Percentiles rank a stretch among this genome's conserved stretches.
Conservation (phyloP, 2,888 invertebrate genomes). For the Petrolisthes cinctipes region DNA sequence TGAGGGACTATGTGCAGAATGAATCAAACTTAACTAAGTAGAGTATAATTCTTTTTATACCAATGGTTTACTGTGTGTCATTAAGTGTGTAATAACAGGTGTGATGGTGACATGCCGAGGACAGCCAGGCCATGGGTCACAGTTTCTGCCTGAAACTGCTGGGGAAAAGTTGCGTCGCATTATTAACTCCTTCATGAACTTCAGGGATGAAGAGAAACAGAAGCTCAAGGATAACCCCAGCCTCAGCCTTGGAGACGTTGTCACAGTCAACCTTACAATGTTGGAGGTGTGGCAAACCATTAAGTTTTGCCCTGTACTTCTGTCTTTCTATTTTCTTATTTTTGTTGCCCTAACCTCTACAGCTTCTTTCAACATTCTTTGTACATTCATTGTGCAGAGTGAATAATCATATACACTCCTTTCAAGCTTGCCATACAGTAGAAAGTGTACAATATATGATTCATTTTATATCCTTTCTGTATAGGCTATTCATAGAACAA, state of each 20-base stretch:
- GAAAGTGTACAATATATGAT: no score
- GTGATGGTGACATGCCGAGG: conserved; percentile 80
- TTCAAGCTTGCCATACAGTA: no score
- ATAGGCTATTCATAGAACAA: no score
- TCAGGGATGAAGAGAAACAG: conserved; percentile 77
- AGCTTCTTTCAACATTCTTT: not conserved
- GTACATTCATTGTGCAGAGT: not conserved
- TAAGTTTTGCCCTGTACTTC: not conserved
- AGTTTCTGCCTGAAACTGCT: conserved; percentile 83
- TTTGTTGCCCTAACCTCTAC: not conserved
- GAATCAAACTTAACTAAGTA: no score
- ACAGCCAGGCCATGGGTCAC: conserved; percentile 89
- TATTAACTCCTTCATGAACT: conserved; percentile 81
- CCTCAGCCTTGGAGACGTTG: conserved; percentile 85
- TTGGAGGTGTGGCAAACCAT: conserved; percentile 73
- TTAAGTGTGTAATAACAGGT: not conserved
- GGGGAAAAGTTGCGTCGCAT: conserved; percentile 84
- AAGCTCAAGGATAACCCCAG: conserved; percentile 78
- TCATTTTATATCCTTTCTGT: no score
- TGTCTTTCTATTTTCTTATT: not conserved
- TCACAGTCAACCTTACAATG: conserved; percentile 86
- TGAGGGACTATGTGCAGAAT: no score
- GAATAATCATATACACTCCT: not conserved
- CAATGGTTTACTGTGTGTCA: no score
- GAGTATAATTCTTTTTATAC: no score